phyloP scores from a whole-genome alignment of 2,113 vertebrate species.

The Pteruthius melanotis region DNA sequence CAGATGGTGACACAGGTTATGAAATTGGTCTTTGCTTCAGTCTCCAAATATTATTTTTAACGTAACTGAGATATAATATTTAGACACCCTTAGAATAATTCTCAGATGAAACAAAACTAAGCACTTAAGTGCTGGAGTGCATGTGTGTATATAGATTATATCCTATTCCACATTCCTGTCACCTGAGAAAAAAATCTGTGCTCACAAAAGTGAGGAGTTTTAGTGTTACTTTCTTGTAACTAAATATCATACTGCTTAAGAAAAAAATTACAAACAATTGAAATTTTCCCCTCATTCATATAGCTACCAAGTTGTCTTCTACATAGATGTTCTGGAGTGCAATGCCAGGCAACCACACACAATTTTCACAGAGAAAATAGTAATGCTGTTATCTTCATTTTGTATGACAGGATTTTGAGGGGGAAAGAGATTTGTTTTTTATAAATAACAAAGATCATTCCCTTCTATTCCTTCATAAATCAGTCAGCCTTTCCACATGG shows the following conservation, averaged over 20 bases:
- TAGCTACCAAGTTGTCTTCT: not conserved
- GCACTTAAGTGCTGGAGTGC: not conserved
- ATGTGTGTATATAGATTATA: not conserved
- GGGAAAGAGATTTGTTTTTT: not conserved
- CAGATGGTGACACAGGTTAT: constrained; percentile 54
- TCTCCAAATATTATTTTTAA: not conserved
- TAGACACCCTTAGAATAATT: not conserved
- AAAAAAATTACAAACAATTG: not conserved
- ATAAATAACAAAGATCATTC: not conserved
- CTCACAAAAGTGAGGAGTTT: not conserved
- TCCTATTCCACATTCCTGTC: not conserved
- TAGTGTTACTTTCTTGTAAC: not conserved
- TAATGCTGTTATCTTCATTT: not conserved
- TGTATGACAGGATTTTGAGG: not conserved
- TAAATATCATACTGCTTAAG: not conserved
- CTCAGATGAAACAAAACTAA: not conserved
- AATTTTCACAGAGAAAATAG: not conserved
- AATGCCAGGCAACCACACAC: not conserved
- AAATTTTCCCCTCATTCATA: not conserved
- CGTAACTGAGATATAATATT: not conserved
- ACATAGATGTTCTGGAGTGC: not conserved
- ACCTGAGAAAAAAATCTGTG: not conserved
- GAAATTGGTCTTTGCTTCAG: constrained; percentile 32
- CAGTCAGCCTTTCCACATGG: not conserved
- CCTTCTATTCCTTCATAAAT: not conserved